Percentiles rank a stretch among this genome's conserved stretches.
Evolutionary conservation across 2,113 vertebrate species (phyloP).

Genomic region (Epinephelus moara): DNA sequence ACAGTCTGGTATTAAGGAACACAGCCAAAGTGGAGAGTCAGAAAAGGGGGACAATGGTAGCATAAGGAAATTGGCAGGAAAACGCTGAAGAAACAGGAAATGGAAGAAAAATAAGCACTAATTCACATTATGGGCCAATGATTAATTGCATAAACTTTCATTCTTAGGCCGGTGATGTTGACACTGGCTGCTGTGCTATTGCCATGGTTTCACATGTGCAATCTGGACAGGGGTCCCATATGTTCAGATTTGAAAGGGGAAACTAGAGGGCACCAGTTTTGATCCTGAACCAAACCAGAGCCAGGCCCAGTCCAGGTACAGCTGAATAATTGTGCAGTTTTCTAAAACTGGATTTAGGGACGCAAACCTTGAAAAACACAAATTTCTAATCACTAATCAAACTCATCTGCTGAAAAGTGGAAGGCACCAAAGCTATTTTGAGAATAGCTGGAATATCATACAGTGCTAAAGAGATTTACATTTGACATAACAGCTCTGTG

Average conservation of each 20-base stretch:
- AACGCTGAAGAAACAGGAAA: slow-evolving; percentile 48
- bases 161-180: slow-evolving; percentile 40
- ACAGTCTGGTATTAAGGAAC: neutral
- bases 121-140: slow-evolving; percentile 30
- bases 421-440: neutral
- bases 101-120: slow-evolving; percentile 38
- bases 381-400: slow-evolving; percentile 6
- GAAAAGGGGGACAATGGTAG: slow-evolving; percentile 10
- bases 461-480: slow-evolving; percentile 48
- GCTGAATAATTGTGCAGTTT: slow-evolving; percentile 1
- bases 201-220: slow-evolving; percentile 38
- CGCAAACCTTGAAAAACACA: neutral
- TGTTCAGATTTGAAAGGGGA: slow-evolving; percentile 37
- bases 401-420: neutral
- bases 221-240: slow-evolving; percentile 23
- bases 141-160: slow-evolving; percentile 40
- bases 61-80: neutral
- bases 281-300: slow-evolving; percentile 42
- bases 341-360: neutral
- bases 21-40: neutral
- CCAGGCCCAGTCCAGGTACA: slow-evolving; percentile 11
- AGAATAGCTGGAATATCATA: slow-evolving; percentile 14
- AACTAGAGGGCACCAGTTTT: slow-evolving; percentile 31
- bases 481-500: slow-evolving; percentile 52
- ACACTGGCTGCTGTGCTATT: slow-evolving; percentile 32